Base-by-base conservation (phyloP, 2,113 vertebrate species). In the Etia nguti region DNA sequence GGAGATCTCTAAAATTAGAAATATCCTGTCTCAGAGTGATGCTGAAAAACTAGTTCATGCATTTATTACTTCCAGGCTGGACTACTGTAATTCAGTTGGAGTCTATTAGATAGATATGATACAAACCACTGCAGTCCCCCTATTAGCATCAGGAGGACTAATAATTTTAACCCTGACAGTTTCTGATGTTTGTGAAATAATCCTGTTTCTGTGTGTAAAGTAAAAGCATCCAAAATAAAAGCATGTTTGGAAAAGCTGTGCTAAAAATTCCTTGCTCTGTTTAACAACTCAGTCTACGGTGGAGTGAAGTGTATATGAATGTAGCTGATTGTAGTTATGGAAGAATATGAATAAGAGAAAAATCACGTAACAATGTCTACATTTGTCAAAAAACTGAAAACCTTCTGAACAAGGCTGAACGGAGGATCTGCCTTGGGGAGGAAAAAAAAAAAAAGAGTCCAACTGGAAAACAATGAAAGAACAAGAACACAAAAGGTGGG, bases 351-450 rank as follows among this genome's bases (percentile, higher is more conserved):
- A 34, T 34, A 34, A 34, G 31, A 62, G 59, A n/a, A 62, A 36
- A 36, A 36, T 62, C 59, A 62, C 31, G 36, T 62, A 1, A 62
- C 29, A 62, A 62, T n/a, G 59, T n/a, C 10, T 62, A 10, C 31
- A 62, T 36, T 62, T n/a, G 6, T 62, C 59, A 62, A 18, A 62
- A 38, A 65, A 22, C 62, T 22, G 34, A 38, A 8, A 68, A 13
- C 10, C 18, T 41, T 4, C 34, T 13, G 20, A 68, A 68, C 11
- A 38, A 12, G 2, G 36, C 62, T 68, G 20, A 68, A 41, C 62
- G n/a, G 34, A 65, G 34, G 60, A 36, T 38, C 0, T 0, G 20
- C 12, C 6, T 13, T 38, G 60, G 18, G 2, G 18, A n/a, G 18
- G 10, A 65, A 41, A 22, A 41, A 26, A 18, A 18, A 43, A 24